phyloP scores from a whole-genome alignment of 2,113 vertebrate species.

The Varanus salvator region DNA sequence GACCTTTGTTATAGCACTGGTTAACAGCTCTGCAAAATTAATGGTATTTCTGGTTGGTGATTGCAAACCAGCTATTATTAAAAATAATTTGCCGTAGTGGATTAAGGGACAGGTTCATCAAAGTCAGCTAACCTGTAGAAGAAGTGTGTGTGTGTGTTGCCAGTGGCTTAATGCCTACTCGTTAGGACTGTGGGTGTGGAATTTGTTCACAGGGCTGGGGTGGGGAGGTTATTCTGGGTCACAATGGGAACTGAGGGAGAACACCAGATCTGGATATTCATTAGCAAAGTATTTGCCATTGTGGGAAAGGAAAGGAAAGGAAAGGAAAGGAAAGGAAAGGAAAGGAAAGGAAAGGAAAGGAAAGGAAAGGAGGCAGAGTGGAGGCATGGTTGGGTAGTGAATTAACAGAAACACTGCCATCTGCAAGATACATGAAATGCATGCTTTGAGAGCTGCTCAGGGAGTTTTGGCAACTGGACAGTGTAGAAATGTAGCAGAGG shows the following conservation, averaged over 20 bases:
- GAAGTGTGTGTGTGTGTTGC: background rate
- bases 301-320: too few species aligned
- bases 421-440: background rate
- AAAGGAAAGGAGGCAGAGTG: too few species aligned
- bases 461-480: too few species aligned
- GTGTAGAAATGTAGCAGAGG: too few species aligned
- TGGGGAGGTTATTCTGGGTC: background rate
- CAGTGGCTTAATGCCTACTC: background rate
- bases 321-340: too few species aligned
- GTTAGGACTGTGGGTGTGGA: background rate
- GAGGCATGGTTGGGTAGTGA: too few species aligned
- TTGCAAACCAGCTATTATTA: conserved; percentile 43
- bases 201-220: background rate
- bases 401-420: background rate
- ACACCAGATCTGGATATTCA: accelerated
- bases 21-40: conserved; percentile 44
- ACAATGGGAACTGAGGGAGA: accelerated
- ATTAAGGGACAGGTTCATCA: conserved; percentile 23
- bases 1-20: conserved; percentile 44
- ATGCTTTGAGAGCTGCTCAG: too few species aligned
- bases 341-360: too few species aligned
- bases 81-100: background rate
- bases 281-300: background rate
- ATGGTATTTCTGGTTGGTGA: conserved; percentile 44
- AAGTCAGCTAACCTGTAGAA: background rate